Conservation (phyloP, 1,140 invertebrate species). For the Parapsyche elsis region DNA sequence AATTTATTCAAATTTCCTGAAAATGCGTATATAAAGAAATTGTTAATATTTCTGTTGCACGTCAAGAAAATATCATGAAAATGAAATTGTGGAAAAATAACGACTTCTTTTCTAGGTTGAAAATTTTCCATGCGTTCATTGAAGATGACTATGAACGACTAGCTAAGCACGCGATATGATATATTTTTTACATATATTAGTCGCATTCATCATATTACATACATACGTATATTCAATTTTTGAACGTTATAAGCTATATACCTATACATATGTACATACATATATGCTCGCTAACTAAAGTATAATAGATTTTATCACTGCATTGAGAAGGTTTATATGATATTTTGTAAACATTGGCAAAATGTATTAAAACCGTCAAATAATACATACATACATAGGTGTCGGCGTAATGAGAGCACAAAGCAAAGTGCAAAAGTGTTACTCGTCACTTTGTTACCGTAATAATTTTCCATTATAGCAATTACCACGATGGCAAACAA, state of each 20-base stretch:
- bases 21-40: neutral
- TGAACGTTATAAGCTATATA: no score
- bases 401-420: neutral
- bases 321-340: no score
- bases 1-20: no score
- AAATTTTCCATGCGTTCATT: conserved; percentile 22
- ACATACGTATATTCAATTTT: no score
- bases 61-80: neutral
- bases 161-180: conserved; percentile 5
- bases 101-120: neutral
- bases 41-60: neutral
- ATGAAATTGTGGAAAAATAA: neutral
- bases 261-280: no score
- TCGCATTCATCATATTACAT: no score
- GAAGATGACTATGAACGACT: neutral
- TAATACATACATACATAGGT: neutral
- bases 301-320: no score
- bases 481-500: conserved; percentile 21
- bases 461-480: conserved; percentile 36
- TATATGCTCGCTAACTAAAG: no score
- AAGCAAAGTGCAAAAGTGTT: conserved; percentile 13
- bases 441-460: conserved; percentile 12
- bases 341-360: neutral
- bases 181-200: neutral
- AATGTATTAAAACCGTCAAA: neutral